Evolutionary conservation across 2,888 invertebrate genomes (phyloP).

Genomic region (Sclerodermus sp.): DNA sequence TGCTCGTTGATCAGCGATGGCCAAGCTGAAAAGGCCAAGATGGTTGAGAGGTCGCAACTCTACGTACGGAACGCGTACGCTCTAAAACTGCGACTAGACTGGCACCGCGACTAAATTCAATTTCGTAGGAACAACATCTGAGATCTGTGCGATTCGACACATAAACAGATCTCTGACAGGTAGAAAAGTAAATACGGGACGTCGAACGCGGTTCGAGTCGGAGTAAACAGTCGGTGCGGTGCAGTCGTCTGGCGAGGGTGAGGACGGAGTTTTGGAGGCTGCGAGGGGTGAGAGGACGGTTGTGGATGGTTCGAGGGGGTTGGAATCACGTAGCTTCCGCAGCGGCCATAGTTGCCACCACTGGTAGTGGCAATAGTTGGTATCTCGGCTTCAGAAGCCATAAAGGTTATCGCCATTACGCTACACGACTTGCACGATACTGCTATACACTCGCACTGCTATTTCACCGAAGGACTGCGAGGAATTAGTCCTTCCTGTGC

Average conservation of each 20-base stretch:
- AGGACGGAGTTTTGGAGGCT: slow-evolving; percentile 7
- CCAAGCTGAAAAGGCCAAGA: too few species aligned
- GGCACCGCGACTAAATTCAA: background rate
- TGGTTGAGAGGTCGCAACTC: too few species aligned
- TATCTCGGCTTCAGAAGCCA: slow-evolving; percentile 42
- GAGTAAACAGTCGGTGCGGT: background rate
- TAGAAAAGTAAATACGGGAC: background rate
- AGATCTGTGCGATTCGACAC: background rate
- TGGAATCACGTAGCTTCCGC: slow-evolving; percentile 33
- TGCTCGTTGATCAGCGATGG: too few species aligned
- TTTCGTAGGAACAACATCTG: background rate
- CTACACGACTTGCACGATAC: slow-evolving; percentile 37
- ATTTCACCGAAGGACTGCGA: slow-evolving; percentile 12
- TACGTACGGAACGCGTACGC: background rate
- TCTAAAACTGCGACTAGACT: too few species aligned
- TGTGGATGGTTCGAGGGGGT: slow-evolving; percentile 12
- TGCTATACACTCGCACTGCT: background rate
- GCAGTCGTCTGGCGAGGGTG: background rate
- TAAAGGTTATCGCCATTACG: slow-evolving; percentile 51
- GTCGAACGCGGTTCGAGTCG: background rate
- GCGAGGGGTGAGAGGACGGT: slow-evolving; percentile 1
- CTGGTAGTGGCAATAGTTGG: slow-evolving; percentile 21
- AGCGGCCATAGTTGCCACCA: slow-evolving; percentile 18
- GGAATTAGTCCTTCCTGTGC: slow-evolving; percentile 25
- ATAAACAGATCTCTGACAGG: background rate